phyloP scores from a whole-genome alignment of 2,888 invertebrate species.

The Plusia festucae region DNA sequence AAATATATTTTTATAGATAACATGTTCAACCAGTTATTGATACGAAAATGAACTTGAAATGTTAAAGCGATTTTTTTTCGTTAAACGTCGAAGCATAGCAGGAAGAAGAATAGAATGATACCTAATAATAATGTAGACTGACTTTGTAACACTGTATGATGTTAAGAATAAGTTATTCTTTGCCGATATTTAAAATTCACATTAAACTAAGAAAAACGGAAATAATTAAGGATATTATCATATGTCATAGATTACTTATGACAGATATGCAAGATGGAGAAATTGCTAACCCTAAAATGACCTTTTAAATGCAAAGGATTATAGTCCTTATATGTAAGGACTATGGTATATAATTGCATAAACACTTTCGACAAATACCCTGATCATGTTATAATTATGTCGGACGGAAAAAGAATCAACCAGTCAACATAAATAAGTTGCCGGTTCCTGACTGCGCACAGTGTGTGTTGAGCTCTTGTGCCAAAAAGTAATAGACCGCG shows the following conservation, averaged over 20 bases:
- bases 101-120: too few species aligned
- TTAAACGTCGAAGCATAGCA: too few species aligned
- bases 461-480: slow-evolving; percentile 73
- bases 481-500: slow-evolving; percentile 57
- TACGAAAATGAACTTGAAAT: background rate
- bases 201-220: too few species aligned
- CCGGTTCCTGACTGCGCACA: slow-evolving; percentile 64
- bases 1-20: too few species aligned
- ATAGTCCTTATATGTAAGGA: slow-evolving; percentile 30
- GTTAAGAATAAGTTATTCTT: too few species aligned
- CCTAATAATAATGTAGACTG: too few species aligned
- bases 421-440: slow-evolving; percentile 74
- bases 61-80: background rate
- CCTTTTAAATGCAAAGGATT: slow-evolving; percentile 32
- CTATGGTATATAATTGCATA: slow-evolving; percentile 38
- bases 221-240: background rate
- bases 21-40: background rate
- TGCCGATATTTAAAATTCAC: too few species aligned
- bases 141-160: too few species aligned
- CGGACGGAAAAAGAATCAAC: slow-evolving; percentile 54
- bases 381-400: slow-evolving; percentile 46
- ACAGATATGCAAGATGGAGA: too few species aligned
- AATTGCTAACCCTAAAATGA: slow-evolving; percentile 34
- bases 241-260: too few species aligned
- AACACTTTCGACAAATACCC: slow-evolving; percentile 36